Conservation (phyloP, 2,888 invertebrate species). For the Vanessa cardui region DNA sequence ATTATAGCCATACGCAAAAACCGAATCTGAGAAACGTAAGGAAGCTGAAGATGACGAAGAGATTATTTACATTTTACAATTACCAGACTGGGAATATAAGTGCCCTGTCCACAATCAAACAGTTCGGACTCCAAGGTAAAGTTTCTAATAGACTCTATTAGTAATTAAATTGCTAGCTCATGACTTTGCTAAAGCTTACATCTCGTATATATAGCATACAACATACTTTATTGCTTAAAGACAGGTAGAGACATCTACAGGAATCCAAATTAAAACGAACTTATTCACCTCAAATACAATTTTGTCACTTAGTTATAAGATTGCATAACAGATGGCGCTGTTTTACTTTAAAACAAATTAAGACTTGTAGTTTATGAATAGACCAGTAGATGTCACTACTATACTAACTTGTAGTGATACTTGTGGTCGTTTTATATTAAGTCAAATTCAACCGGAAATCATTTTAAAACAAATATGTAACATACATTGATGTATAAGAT, state of each 20-base stretch:
- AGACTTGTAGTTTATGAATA: background rate
- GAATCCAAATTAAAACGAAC: background rate
- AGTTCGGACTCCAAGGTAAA: slow-evolving; percentile 69
- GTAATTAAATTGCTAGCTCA: too few species aligned
- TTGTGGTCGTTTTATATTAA: too few species aligned
- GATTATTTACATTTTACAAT: slow-evolving; percentile 71
- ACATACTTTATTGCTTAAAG: too few species aligned
- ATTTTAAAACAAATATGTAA: too few species aligned
- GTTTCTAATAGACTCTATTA: background rate
- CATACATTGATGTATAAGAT: too few species aligned
- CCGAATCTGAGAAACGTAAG: slow-evolving; percentile 54
- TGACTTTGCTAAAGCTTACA: too few species aligned
- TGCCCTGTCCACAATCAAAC: slow-evolving; percentile 69
- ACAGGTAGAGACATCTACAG: background rate
- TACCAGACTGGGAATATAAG: slow-evolving; percentile 71
- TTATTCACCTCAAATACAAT: background rate
- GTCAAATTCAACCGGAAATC: too few species aligned
- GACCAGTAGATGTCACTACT: background rate
- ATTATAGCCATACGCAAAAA: slow-evolving; percentile 64
- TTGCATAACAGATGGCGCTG: background rate
- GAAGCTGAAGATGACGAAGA: slow-evolving; percentile 66
- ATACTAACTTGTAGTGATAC: background rate
- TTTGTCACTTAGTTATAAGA: background rate
- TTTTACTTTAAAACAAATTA: background rate
- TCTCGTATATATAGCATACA: too few species aligned